A percentile compares a stretch with the other conserved stretches of the same genome.
Evolutionary conservation across 1,140 invertebrate genomes (phyloP).

Genomic region (Drosophila athabasca): DNA sequence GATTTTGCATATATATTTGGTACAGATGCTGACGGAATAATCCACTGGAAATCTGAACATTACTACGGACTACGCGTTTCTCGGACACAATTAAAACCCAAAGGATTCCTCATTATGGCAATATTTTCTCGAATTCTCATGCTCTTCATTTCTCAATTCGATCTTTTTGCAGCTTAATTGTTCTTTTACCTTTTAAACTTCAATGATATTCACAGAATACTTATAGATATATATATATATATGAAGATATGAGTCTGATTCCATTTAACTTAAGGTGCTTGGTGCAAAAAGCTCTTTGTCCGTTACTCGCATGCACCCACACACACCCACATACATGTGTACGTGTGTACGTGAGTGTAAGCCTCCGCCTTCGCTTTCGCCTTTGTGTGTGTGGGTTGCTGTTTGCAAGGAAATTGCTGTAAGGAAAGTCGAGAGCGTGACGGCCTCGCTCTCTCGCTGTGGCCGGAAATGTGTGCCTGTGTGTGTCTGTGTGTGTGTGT

Average conservation of each 20-base stretch:
- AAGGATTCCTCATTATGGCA: too few relatives aligned
- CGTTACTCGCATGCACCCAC: background rate
- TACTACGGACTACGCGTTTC: too few relatives aligned
- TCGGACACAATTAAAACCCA: conserved; percentile 11
- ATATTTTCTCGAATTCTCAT: too few relatives aligned
- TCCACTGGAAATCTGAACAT: background rate
- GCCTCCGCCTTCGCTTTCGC: background rate
- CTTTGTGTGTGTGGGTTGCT: background rate
- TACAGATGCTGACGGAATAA: conserved; percentile 21
- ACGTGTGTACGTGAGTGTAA: too few relatives aligned
- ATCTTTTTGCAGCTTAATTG: conserved; percentile 22
- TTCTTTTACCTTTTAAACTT: conserved; percentile 16
- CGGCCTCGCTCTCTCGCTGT: background rate
- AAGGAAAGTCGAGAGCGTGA: conserved; percentile 26
- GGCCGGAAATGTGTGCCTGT: conserved; percentile 1
- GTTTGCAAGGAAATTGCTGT: conserved; percentile 16
- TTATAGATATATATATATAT: background rate
- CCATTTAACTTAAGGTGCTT: conserved; percentile 9
- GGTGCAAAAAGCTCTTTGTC: too few relatives aligned
- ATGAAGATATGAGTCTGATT: background rate
- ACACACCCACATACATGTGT: too few relatives aligned
- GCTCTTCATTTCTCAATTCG: conserved; percentile 9
- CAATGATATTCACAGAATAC: background rate
- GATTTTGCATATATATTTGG: conserved; percentile 25
- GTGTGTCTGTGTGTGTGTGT: background rate